Evolutionary conservation across 2,888 invertebrate genomes (phyloP).

Genomic region (Archips crataeganus): DNA sequence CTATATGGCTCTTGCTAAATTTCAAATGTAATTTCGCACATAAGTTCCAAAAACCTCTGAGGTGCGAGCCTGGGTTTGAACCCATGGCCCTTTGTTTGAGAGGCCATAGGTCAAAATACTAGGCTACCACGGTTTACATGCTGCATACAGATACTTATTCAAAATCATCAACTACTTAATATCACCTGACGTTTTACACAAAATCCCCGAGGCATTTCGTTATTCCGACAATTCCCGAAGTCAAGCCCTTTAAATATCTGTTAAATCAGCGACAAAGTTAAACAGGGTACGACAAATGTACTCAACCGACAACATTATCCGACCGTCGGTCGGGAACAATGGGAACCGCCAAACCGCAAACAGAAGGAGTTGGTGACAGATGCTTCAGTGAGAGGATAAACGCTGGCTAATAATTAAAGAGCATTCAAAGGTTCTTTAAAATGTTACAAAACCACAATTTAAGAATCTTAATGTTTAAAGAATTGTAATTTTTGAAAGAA

Average conservation of each 20-base stretch:
- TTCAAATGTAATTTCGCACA: no score
- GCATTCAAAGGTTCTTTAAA: neutral
- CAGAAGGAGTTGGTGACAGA: neutral
- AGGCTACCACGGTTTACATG: no score
- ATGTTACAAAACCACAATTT: no score
- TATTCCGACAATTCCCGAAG: conserved; percentile 8
- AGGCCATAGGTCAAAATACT: no score
- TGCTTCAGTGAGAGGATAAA: conserved; percentile 2
- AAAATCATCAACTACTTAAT: no score
- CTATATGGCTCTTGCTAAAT: no score
- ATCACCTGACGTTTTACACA: neutral
- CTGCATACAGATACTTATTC: no score
- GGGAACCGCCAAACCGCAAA: conserved; percentile 34
- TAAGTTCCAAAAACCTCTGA: no score
- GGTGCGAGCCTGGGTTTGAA: no score
- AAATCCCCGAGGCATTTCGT: neutral
- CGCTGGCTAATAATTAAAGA: neutral
- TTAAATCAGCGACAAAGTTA: conserved; percentile 42
- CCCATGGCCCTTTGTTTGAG: no score
- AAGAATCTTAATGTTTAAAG: no score
- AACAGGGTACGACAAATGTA: conserved; percentile 42
- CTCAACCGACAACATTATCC: conserved; percentile 45
- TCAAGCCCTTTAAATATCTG: conserved; percentile 34
- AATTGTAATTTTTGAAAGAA: no score
- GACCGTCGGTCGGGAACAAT: conserved; percentile 31